These are phyloP conservation scores for Mnemiopsis leidyi DNA, from an alignment of 37 sponge, comb jelly and placozoan species.

Conservation along the genomic window DNA sequence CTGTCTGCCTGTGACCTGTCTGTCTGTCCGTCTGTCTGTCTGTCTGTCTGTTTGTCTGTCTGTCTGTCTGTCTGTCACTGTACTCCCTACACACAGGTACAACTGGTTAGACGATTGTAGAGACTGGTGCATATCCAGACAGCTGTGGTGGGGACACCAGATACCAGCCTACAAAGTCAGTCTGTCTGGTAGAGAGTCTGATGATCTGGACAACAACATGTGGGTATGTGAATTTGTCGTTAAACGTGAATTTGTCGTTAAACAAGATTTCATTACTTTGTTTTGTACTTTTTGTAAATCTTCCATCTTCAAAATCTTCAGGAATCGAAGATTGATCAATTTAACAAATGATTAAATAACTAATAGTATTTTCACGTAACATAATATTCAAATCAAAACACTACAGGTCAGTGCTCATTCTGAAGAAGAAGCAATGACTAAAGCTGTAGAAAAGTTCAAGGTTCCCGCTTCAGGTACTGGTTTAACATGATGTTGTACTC, in stretches of 20 bases:
- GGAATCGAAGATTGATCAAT: no score
- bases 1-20: not conserved
- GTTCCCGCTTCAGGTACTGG: slow-evolving; percentile 67
- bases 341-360: no score
- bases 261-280: no score
- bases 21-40: not conserved
- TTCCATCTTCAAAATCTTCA: no score
- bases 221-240: no score
- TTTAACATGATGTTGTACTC: no score
- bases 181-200: slow-evolving; percentile 11
- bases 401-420: slow-evolving; percentile 75
- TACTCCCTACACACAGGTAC: not conserved
- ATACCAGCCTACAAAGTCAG: slow-evolving; percentile 87
- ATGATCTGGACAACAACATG: slow-evolving; percentile 58
- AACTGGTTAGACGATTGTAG: slow-evolving; percentile 65
- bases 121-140: slow-evolving; percentile 97
- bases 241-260: no score
- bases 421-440: slow-evolving; percentile 83
- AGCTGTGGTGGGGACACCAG: slow-evolving; percentile 99
- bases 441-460: slow-evolving; percentile 82
- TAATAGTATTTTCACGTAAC: no score
- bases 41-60: not conserved
- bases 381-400: no score
- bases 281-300: no score
- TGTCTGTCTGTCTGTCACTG: not conserved